Base-by-base conservation (phyloP, 2,888 invertebrate genomes). In the Hydroisotoma schaefferi region DNA sequence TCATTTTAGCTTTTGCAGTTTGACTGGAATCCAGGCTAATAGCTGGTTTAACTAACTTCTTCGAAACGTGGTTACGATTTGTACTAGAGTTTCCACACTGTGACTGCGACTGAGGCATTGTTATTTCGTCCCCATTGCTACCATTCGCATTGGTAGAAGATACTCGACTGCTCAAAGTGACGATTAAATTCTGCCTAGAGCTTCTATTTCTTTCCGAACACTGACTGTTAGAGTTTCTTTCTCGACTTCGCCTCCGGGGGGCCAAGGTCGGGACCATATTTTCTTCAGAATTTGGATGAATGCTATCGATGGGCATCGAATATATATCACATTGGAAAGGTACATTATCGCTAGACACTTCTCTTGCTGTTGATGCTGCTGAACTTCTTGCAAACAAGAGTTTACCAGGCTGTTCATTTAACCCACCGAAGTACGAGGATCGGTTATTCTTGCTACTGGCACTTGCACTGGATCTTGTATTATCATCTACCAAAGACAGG, bases 321-420 rank as follows among this genome's bases (percentile, higher is more conserved):
- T 71, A 71, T 56, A 69, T 67, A 61, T 69, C 71, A 63, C 65
- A 63, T 46, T 68, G 64, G 53, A 58, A 68, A 37, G 70, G 69
- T 40, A 70, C 70, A 27, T 60, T 60, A 27, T 60, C 51, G 46
- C 25, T 23, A 25, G 23, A n/a, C n/a, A n/a, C n/a, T n/a, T n/a
- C 20, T 33, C 33, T 33, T 8, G 40, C 15, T 8, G 5, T 40
- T 15, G 15, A 5, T 4, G 15, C 40, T n/a, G n/a, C n/a, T n/a
- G n/a, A n/a, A n/a, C n/a, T n/a, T n/a, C n/a, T n/a, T n/a, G n/a
- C n/a, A n/a, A n/a, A n/a, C n/a, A n/a, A n/a, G n/a, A n/a, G n/a
- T n/a, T n/a, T n/a, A n/a, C n/a, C n/a, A n/a, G n/a, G n/a, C n/a
- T n/a, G n/a, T n/a, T n/a, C n/a, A n/a, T n/a, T n/a, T n/a, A n/a